These are phyloP conservation scores for Melanotaenia duboulayi DNA, from an alignment of 2,113 vertebrate species.

Conservation along the genomic window DNA sequence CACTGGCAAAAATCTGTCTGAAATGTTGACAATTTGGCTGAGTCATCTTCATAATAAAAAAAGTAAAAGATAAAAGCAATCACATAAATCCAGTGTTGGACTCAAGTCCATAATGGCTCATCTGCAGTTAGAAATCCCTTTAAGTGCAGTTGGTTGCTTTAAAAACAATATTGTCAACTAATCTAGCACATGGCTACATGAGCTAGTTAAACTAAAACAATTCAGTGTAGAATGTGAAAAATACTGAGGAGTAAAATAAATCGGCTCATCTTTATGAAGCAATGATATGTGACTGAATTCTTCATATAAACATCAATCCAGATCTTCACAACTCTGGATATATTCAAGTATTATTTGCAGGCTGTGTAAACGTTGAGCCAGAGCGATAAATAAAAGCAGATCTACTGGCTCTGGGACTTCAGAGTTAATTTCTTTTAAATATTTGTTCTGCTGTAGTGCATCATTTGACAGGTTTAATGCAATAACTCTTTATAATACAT, in stretches of 20 bases:
- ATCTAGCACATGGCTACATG: not conserved
- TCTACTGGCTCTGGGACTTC: slow-evolving; percentile 8
- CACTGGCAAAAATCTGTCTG: not conserved
- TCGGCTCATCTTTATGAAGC: not conserved
- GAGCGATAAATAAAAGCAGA: slow-evolving; percentile 38
- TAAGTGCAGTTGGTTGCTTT: slow-evolving; percentile 1
- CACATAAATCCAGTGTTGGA: slow-evolving; percentile 24
- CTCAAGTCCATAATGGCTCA: not conserved
- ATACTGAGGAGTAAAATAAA: slow-evolving; percentile 9
- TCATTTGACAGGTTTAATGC: slow-evolving; percentile 12
- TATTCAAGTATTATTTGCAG: slow-evolving; percentile 49
- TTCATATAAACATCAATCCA: slow-evolving; percentile 5
- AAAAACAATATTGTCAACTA: slow-evolving; percentile 8
- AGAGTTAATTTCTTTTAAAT: slow-evolving; percentile 4
- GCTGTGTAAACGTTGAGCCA: slow-evolving; percentile 4
- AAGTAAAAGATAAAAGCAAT: not conserved
- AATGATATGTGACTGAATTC: not conserved
- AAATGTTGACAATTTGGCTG: not conserved
- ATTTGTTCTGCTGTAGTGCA: not conserved
- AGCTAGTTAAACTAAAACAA: slow-evolving; percentile 5
- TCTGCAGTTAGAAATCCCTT: not conserved
- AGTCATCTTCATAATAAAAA: not conserved
- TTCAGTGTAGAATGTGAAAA: slow-evolving; percentile 12
- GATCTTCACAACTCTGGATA: slow-evolving; percentile 8
- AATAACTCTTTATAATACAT: slow-evolving; percentile 14